A percentile compares a stretch with the other conserved stretches of the same genome.
Conservation (phyloP, 2,888 invertebrate genomes). For the Alloplasta piceator region DNA sequence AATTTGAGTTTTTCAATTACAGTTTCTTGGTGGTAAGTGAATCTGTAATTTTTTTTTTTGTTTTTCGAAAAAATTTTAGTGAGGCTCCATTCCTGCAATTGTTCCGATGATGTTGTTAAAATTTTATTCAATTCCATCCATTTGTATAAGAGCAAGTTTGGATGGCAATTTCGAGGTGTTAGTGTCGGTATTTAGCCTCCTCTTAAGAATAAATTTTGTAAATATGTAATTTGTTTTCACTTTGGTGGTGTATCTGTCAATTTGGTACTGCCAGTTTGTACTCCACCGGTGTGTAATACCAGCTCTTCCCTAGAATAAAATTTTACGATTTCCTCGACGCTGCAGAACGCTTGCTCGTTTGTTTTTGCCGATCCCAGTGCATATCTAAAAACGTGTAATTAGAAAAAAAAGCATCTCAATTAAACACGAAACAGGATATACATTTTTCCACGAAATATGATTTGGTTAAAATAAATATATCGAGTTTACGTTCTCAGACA, state of each 20-base stretch:
- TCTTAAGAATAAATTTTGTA: conserved; percentile 35
- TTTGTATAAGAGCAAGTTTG: too few species aligned
- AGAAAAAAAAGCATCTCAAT: background rate
- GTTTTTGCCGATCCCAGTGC: conserved; percentile 81
- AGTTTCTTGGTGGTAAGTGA: too few species aligned
- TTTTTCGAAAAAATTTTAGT: too few species aligned
- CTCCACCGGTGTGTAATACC: conserved; percentile 78
- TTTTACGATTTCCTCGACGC: conserved; percentile 80
- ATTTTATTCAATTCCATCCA: too few species aligned
- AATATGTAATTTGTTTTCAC: conserved; percentile 58
- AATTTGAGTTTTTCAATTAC: too few species aligned
- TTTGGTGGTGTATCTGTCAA: conserved; percentile 80
- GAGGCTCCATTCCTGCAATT: too few species aligned
- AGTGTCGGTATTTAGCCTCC: too few species aligned
- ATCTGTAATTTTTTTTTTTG: too few species aligned
- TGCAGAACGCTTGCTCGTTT: conserved; percentile 80
- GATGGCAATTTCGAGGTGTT: too few species aligned
- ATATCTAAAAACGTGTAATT: conserved; percentile 71
- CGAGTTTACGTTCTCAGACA: conserved; percentile 14
- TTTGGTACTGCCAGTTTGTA: conserved; percentile 77
- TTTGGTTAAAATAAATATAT: conserved; percentile 1
- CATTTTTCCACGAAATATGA: conserved; percentile 3
- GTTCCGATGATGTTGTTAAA: too few species aligned
- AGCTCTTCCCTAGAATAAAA: conserved; percentile 79
- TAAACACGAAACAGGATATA: background rate